Conservation (phyloP, 2,113 vertebrate genomes). For the Chamaea fasciata region DNA sequence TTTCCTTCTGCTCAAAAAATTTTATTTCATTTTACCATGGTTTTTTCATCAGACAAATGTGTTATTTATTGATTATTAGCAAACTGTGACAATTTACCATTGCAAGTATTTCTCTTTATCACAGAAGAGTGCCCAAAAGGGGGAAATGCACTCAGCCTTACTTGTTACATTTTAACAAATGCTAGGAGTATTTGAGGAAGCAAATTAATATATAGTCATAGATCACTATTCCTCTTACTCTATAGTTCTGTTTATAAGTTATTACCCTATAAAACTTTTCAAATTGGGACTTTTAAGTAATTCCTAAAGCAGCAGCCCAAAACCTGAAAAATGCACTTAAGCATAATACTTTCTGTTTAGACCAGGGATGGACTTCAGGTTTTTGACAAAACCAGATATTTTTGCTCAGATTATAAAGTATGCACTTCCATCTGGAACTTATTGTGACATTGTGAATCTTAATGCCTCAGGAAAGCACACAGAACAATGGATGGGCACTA, state of each 20-base stretch:
- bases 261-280: background rate
- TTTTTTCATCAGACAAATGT: background rate
- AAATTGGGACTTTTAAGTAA: background rate
- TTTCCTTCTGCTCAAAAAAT: background rate
- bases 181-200: background rate
- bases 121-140: background rate
- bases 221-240: background rate
- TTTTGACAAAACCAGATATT: background rate
- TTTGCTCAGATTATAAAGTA: background rate
- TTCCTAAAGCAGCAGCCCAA: background rate
- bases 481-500: constrained; percentile 23
- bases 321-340: background rate
- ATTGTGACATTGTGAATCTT: constrained; percentile 31
- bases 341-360: background rate
- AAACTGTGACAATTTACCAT: background rate
- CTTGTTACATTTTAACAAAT: constrained; percentile 6
- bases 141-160: background rate
- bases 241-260: background rate
- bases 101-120: constrained; percentile 23
- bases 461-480: constrained; percentile 3
- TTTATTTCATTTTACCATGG: background rate
- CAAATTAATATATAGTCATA: background rate
- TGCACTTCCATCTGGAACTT: constrained; percentile 28
- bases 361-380: background rate
- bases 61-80: constrained; percentile 29